These are phyloP conservation scores for Xanthia icteritia DNA, from an alignment of 2,888 invertebrate genomes.

Conservation along the genomic window DNA sequence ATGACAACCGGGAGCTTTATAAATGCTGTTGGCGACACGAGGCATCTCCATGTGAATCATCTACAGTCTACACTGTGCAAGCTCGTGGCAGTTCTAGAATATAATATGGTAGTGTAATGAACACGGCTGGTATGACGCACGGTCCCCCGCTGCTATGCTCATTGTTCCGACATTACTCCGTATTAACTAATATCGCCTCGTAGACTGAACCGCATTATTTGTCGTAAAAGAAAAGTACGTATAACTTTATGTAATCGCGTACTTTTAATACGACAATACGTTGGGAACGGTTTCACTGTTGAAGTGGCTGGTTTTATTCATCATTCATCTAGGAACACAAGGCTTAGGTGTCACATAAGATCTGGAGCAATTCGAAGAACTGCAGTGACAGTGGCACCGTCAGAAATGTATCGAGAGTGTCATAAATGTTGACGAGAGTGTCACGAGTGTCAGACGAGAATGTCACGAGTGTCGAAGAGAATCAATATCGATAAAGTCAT, in stretches of 20 bases:
- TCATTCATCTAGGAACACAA: neutral
- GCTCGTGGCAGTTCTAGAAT: too few species aligned
- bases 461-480: neutral
- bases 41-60: slow-evolving; percentile 1
- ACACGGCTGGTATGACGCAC: slow-evolving; percentile 46
- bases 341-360: neutral
- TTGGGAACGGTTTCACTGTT: neutral
- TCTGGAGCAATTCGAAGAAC: neutral
- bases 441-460: neutral
- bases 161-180: slow-evolving; percentile 37
- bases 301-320: neutral
- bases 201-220: slow-evolving; percentile 31
- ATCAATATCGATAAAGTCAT: neutral
- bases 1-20: neutral
- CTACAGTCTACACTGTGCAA: neutral
- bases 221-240: slow-evolving; percentile 51
- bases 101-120: neutral
- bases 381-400: neutral
- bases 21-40: neutral
- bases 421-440: neutral
- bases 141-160: slow-evolving; percentile 43
- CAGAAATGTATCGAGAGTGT: neutral
- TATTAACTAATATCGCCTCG: slow-evolving; percentile 34
- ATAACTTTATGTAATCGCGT: too few species aligned
- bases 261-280: too few species aligned